Evolutionary conservation across 2,888 invertebrate genomes (phyloP).

Genomic region (Parascotia fuliginaria): DNA sequence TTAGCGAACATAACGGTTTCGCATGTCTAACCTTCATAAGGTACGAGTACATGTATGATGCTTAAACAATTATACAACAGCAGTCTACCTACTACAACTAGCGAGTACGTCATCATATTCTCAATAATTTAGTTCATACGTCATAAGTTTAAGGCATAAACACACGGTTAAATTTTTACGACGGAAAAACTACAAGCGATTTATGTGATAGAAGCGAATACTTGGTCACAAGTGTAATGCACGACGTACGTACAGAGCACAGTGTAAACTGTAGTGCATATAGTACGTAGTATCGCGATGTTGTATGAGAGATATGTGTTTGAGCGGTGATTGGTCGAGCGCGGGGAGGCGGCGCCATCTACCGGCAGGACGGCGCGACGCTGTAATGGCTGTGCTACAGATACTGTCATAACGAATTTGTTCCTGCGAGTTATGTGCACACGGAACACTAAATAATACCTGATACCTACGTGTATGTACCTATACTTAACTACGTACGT

Average conservation of each 20-base stretch:
- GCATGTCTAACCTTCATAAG: conserved; percentile 2
- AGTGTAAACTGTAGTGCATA: neutral
- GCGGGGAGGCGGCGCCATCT: conserved; percentile 48
- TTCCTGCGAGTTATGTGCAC: conserved; percentile 24
- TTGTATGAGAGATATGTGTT: conserved; percentile 47
- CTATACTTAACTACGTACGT: neutral
- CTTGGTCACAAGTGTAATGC: neutral
- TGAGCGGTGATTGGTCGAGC: conserved; percentile 44
- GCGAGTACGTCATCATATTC: neutral
- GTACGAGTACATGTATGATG: too few relatives aligned
- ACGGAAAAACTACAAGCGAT: too few relatives aligned
- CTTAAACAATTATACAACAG: neutral
- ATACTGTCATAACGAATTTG: conserved; percentile 31
- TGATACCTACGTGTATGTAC: neutral
- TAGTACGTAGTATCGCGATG: conserved; percentile 22
- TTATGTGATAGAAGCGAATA: too few relatives aligned
- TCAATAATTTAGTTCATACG: conserved; percentile 1
- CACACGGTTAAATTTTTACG: too few relatives aligned
- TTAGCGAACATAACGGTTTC: neutral
- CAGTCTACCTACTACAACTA: neutral
- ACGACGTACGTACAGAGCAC: neutral
- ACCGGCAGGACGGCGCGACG: conserved; percentile 24
- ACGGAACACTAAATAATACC: neutral
- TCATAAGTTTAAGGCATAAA: neutral
- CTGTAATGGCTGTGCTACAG: conserved; percentile 29